Evolutionary conservation across 2,113 vertebrate species (phyloP).

Genomic region (Hyla sarda): DNA sequence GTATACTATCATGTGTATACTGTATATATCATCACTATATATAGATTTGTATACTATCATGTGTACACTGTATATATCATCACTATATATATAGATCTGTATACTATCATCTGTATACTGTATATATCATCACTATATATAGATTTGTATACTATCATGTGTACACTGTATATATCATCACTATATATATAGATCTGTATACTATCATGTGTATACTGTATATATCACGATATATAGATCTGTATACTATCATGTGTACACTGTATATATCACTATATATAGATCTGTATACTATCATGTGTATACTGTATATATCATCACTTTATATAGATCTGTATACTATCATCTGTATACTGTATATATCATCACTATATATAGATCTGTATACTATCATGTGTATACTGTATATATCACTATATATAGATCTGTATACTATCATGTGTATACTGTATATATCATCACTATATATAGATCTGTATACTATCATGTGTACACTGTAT

Average conservation of each 20-base stretch:
- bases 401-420: not conserved
- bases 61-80: not conserved
- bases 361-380: too few relatives aligned
- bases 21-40: not conserved
- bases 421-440: too few relatives aligned
- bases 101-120: not conserved
- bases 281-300: not conserved
- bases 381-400: not conserved
- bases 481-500: not conserved
- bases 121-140: not conserved
- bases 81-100: not conserved
- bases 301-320: not conserved
- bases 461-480: not conserved
- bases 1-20: too few relatives aligned
- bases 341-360: not conserved
- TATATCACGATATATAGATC: too few relatives aligned
- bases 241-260: not conserved
- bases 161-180: not conserved
- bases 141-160: not conserved
- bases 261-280: constrained; percentile 15
- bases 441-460: not conserved
- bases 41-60: not conserved
- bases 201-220: not conserved
- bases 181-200: not conserved
- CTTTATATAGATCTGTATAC: not conserved